Evolutionary conservation across 2,797 vertebrate genomes (phyloP).

Genomic region (Macroramphosus scolopax): DNA sequence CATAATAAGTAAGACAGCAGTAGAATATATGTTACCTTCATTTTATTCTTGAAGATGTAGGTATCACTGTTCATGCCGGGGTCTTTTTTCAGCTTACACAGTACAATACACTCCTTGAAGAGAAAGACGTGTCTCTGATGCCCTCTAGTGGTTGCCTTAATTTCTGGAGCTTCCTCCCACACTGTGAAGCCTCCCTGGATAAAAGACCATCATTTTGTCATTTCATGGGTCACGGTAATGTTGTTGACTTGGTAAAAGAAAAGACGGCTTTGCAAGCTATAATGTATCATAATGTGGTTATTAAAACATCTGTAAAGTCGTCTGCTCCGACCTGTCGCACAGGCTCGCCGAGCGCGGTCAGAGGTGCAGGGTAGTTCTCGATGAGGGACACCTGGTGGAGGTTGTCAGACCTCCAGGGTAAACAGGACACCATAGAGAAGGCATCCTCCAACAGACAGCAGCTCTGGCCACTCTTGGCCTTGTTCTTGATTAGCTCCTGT

Average conservation of each 20-base stretch:
- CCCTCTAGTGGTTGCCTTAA: conserved; percentile 87
- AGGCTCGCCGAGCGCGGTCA: conserved; percentile 90
- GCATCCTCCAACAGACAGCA: conserved; percentile 90
- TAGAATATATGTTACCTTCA: conserved; percentile 83
- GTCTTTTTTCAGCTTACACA: conserved; percentile 92
- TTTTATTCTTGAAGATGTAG: conserved; percentile 94
- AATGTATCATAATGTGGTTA: too few relatives aligned
- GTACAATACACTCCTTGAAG: conserved; percentile 89
- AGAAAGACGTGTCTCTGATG: conserved; percentile 95
- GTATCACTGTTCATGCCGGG: conserved; percentile 82
- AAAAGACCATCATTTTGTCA: background rate
- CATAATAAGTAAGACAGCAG: background rate
- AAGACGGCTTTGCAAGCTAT: too few relatives aligned
- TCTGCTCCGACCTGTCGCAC: conserved; percentile 84
- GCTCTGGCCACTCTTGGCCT: conserved; percentile 88
- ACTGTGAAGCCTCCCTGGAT: conserved; percentile 89
- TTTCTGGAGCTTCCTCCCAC: conserved; percentile 93
- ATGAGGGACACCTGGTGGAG: conserved; percentile 91
- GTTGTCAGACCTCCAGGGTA: conserved; percentile 90
- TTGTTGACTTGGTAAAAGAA: too few relatives aligned
- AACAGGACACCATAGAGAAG: conserved; percentile 88
- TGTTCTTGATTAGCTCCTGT: conserved; percentile 94
- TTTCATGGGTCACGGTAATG: background rate
- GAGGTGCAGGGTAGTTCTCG: conserved; percentile 92
- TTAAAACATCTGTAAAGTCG: too few relatives aligned